These are phyloP conservation scores for Loxodonta africana DNA, from an alignment of 2,113 vertebrate species.

Conservation along the genomic window DNA sequence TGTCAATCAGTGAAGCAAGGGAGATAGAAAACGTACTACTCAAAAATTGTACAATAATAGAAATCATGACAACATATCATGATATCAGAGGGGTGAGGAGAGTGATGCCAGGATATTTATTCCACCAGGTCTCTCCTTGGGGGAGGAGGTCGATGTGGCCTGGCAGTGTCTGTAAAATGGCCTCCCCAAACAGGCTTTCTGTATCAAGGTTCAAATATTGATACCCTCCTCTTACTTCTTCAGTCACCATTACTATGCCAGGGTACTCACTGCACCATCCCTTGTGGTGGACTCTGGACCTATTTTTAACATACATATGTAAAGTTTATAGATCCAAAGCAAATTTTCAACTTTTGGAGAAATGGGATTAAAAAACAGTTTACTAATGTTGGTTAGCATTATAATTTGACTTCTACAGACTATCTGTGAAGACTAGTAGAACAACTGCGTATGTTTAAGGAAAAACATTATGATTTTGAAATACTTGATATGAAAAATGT, in stretches of 20 bases:
- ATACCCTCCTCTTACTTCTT: not conserved
- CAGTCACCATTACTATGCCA: not conserved
- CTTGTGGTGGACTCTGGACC: not conserved
- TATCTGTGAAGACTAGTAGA: not conserved
- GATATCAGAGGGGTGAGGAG: not conserved
- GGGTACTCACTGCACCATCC: not conserved
- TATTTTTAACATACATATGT: not conserved
- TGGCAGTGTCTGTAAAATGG: not conserved
- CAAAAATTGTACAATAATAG: not conserved
- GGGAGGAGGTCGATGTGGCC: no score
- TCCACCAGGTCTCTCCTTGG: not conserved
- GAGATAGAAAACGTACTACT: not conserved
- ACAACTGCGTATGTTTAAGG: not conserved
- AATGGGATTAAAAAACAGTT: not conserved
- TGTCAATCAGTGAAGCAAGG: not conserved
- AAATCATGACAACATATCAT: not conserved
- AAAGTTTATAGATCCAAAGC: constrained; percentile 18
- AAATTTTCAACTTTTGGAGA: constrained; percentile 25
- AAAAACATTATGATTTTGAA: constrained; percentile 17
- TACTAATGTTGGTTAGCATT: not conserved
- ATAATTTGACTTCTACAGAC: constrained; percentile 1
- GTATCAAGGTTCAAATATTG: not conserved
- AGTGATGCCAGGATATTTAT: not conserved
- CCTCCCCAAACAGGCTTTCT: not conserved
- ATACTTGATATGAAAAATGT: not conserved